These are phyloP conservation scores for Hypotaenidia okinawae DNA, from an alignment of 2,797 vertebrate genomes.

Conservation along the genomic window DNA sequence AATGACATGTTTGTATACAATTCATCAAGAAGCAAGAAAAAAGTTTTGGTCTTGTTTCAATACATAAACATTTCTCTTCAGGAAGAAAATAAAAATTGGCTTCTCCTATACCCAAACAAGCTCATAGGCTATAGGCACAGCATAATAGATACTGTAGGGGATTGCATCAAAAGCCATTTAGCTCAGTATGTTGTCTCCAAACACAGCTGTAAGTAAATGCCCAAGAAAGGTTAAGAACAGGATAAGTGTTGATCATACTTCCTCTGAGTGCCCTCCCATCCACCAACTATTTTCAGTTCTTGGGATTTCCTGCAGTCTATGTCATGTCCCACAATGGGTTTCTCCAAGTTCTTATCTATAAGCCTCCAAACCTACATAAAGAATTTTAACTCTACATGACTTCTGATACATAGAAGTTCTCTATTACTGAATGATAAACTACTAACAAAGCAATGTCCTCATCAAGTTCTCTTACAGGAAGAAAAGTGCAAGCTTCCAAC, in stretches of 20 bases:
- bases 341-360: not conserved
- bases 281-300: not conserved
- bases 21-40: not conserved
- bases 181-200: not conserved
- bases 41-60: not conserved
- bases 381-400: not conserved
- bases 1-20: not conserved
- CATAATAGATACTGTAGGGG: not conserved
- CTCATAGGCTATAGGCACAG: not conserved
- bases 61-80: not conserved
- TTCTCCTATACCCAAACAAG: not conserved
- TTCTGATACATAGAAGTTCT: not conserved
- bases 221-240: not conserved
- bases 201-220: not conserved
- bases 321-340: not conserved
- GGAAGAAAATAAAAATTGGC: not conserved
- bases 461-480: not conserved
- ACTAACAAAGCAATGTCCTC: not conserved
- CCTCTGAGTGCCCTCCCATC: not conserved
- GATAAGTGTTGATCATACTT: slow-evolving; percentile 13
- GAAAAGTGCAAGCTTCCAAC: not conserved
- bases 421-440: not conserved
- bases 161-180: slow-evolving; percentile 12
- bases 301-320: not conserved
- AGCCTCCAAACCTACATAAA: not conserved